phyloP scores from a whole-genome alignment of 2,888 invertebrate genomes.

The Trissonchulus sp. region DNA sequence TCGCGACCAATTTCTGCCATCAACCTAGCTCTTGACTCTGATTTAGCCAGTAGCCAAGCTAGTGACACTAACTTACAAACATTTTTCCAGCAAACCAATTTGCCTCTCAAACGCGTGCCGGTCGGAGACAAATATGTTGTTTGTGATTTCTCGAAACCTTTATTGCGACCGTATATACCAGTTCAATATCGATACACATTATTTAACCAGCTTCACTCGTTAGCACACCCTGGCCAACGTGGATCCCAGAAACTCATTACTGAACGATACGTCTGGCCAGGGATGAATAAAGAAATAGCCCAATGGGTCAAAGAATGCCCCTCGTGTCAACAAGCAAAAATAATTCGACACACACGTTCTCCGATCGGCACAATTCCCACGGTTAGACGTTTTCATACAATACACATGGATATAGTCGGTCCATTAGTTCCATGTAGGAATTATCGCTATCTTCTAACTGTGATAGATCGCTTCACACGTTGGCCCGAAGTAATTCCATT shows the following conservation, averaged over 20 bases:
- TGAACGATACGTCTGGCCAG: conserved; percentile 1
- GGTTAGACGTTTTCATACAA: conserved; percentile 1
- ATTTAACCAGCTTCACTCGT: not conserved
- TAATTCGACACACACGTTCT: not conserved
- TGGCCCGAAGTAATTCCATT: conserved; percentile 7
- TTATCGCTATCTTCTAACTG: not conserved
- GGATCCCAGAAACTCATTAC: not conserved
- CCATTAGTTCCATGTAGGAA: conserved; percentile 1
- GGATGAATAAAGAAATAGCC: conserved; percentile 3
- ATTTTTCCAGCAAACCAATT: conserved; percentile 10
- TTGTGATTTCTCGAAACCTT: not conserved
- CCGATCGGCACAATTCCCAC: conserved; percentile 7
- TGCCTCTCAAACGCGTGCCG: not conserved
- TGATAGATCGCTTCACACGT: conserved; percentile 16
- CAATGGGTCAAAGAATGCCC: conserved; percentile 12
- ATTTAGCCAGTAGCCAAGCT: not conserved
- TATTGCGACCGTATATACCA: conserved; percentile 7
- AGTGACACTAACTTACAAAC: not conserved
- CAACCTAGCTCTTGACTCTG: not conserved
- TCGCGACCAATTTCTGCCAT: not conserved
- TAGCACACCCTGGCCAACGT: too few species aligned
- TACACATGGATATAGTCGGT: conserved; percentile 11
- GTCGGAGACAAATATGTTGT: not conserved
- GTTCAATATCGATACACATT: not conserved
- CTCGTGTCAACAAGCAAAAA: conserved; percentile 8